phyloP scores from a whole-genome alignment of 1,140 invertebrate genomes.

The Drosophila burlai region DNA sequence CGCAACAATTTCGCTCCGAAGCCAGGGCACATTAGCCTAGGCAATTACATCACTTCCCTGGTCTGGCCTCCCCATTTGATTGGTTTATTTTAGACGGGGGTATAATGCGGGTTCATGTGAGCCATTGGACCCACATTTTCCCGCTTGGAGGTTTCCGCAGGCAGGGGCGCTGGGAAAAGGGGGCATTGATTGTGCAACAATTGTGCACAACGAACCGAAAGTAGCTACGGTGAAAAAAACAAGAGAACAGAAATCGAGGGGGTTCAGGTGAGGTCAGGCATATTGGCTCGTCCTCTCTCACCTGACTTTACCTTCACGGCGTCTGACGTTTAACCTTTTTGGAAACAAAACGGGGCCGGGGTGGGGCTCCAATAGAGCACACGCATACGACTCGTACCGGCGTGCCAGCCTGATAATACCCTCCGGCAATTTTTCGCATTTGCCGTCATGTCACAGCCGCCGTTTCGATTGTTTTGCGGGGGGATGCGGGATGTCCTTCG shows the following conservation, averaged over 20 bases:
- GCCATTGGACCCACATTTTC: constrained; percentile 25
- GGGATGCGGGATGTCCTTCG: not conserved
- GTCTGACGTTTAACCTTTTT: constrained; percentile 56
- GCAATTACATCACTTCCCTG: constrained; percentile 44
- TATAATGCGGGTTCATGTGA: constrained; percentile 16
- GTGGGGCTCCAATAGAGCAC: not conserved
- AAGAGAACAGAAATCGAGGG: constrained; percentile 13
- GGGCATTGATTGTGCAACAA: constrained; percentile 66
- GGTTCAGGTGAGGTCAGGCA: constrained; percentile 31
- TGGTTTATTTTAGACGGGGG: constrained; percentile 44
- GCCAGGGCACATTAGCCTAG: constrained; percentile 41
- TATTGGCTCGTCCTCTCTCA: constrained; percentile 33
- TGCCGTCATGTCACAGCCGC: constrained; percentile 63
- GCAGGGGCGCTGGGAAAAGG: not conserved
- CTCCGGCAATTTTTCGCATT: constrained; percentile 73
- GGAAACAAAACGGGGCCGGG: constrained; percentile 4
- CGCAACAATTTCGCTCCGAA: not conserved
- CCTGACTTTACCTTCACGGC: constrained; percentile 51
- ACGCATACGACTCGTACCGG: not conserved
- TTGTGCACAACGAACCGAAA: constrained; percentile 57
- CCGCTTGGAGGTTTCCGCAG: constrained; percentile 2
- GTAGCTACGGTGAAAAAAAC: constrained; percentile 1
- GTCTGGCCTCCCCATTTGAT: constrained; percentile 3
- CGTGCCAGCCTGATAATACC: constrained; percentile 47
- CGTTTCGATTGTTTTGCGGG: constrained; percentile 59